Evolutionary conservation across 1,140 invertebrate species (phyloP), one percentile per base, ranked within the genome.

Genomic region (Vollenhovia emeryi): DNA sequence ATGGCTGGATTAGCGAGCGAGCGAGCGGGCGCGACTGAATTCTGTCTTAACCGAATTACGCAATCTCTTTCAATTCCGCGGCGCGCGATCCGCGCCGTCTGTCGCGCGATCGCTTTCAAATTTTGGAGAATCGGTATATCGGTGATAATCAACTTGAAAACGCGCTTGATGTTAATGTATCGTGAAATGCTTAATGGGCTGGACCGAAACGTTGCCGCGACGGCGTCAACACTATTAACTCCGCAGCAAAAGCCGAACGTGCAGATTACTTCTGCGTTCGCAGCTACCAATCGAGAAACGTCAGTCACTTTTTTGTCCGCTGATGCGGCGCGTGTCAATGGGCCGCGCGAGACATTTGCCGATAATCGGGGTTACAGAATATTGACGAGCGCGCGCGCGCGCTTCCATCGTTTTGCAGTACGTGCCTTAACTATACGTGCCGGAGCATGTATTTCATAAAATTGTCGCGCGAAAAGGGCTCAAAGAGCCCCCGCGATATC

Each of bases 251-350:
- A 66, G 55, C 55, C 45, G 55, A 75, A 66, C 60, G 80, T 27
- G 71, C 80, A 84, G 80, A 76, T 84, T 84, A 84, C 59, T 84
- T 62, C 55, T 76, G 80, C 73, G 71, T 59, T 84, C 45, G 68
- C 80, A 84, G 80, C 73, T 64, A 74, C 68, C 80, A 76, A 84
- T 84, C 73, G 71, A 64, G 73, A 76, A 62, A 76, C 80, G 80
- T 84, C 80, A 84, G 69, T 84, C 80, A 84, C 69, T 84, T 84
- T 84, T 84, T 84, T 84, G 80, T 84, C 73, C 36, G 57, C 55
- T 43, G 80, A 84, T 76, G 71, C 71, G 55, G 71, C 73, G 57
- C 71, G 59, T 76, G 80, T 84, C 80, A 74, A 75, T 84, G 69
- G 73, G 71, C 60, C 60, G 75, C 45, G 59, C 68, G 59, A 84